Conservation (phyloP, 2,888 invertebrate species). For the Drosophila anomalata region DNA sequence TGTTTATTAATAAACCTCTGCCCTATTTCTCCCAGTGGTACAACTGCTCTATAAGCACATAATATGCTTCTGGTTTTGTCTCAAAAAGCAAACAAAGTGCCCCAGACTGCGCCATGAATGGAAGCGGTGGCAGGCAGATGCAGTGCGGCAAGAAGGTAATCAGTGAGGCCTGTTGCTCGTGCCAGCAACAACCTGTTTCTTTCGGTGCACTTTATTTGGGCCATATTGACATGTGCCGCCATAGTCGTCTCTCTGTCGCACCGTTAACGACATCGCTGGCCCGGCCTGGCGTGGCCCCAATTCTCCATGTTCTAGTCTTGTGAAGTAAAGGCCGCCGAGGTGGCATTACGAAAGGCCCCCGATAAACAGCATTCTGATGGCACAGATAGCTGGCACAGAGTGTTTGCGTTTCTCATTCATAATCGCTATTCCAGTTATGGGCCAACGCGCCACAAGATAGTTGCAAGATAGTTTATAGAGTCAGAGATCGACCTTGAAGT, state of each 20-base stretch:
- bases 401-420: constrained; percentile 7
- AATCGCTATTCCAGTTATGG: constrained; percentile 15
- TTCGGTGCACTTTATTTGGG: constrained; percentile 66
- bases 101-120: constrained; percentile 57
- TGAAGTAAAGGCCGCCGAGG: constrained; percentile 47
- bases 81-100: constrained; percentile 27
- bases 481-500: neutral
- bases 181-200: constrained; percentile 67
- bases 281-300: constrained; percentile 35
- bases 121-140: constrained; percentile 19
- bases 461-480: neutral
- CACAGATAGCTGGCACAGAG: neutral
- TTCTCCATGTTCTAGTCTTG: constrained; percentile 57
- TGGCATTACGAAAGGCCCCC: constrained; percentile 43
- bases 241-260: neutral
- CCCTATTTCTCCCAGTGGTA: constrained; percentile 10
- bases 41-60: neutral
- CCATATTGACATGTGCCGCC: constrained; percentile 74
- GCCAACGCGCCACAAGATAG: neutral
- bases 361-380: constrained; percentile 38
- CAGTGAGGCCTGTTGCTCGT: constrained; percentile 55
- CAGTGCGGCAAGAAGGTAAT: constrained; percentile 34
- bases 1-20: neutral
- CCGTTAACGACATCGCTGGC: constrained; percentile 52
- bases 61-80: neutral